Evolutionary conservation across 2,888 invertebrate genomes (phyloP).

Genomic region (Coleophora deauratella): DNA sequence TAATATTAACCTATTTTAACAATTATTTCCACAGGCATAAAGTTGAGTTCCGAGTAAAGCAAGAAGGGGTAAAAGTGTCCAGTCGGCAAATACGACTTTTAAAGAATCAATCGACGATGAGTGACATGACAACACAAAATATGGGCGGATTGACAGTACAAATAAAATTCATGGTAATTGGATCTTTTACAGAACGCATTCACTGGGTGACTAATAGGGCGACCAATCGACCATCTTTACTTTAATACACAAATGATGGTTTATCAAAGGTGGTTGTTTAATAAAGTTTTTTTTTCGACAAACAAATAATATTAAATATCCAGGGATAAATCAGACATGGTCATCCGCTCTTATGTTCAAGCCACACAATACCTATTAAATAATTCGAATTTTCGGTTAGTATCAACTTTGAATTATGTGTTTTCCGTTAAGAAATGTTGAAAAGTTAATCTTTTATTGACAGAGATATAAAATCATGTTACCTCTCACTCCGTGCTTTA

Average conservation of each 20-base stretch:
- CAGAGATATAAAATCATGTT: conserved; percentile 4
- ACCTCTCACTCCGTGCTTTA: conserved; percentile 11
- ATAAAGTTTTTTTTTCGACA: too few species aligned
- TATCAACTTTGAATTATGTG: too few species aligned
- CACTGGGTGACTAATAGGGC: conserved; percentile 2
- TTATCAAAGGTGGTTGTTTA: too few species aligned
- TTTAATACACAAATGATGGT: too few species aligned
- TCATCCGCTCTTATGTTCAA: too few species aligned
- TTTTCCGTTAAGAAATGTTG: too few species aligned
- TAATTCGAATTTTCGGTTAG: too few species aligned
- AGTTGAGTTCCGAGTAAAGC: neutral
- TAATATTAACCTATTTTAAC: conserved; percentile 9
- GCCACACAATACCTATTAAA: too few species aligned
- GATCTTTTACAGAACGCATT: conserved; percentile 7
- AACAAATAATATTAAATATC: too few species aligned
- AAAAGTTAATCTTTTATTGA: conserved; percentile 1
- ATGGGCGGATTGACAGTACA: conserved; percentile 16
- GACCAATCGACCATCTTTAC: neutral
- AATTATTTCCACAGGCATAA: neutral
- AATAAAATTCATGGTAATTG: conserved; percentile 20
- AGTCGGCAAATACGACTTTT: conserved; percentile 24
- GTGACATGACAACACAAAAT: conserved; percentile 44
- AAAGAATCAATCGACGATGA: conserved; percentile 38
- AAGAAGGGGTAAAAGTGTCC: conserved; percentile 6
- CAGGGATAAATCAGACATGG: too few species aligned